Conservation (phyloP, 2,888 invertebrate genomes). For the Rosalia funebris region DNA sequence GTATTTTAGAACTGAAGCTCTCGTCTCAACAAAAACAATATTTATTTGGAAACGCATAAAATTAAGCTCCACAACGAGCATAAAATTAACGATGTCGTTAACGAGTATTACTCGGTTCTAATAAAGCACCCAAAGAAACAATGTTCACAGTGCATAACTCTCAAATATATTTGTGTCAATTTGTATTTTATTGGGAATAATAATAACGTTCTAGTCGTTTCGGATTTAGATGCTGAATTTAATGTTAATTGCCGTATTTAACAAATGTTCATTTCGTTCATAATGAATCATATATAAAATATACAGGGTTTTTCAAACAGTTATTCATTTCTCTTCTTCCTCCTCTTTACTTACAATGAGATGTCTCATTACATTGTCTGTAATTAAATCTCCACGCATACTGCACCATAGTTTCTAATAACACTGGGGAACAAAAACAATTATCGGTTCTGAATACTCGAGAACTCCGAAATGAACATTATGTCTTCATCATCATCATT, state of each 20-base stretch:
- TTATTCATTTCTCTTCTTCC: too few relatives aligned
- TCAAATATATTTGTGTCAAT: slow-evolving; percentile 33
- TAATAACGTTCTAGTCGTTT: not conserved
- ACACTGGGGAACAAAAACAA: too few relatives aligned
- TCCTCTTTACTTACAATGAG: too few relatives aligned
- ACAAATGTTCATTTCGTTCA: not conserved
- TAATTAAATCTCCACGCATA: too few relatives aligned
- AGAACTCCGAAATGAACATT: too few relatives aligned
- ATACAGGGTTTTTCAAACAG: too few relatives aligned
- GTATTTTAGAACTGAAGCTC: slow-evolving; percentile 1
- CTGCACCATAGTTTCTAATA: too few relatives aligned
- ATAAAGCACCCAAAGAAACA: slow-evolving; percentile 32
- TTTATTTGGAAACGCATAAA: slow-evolving; percentile 25
- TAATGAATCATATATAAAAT: too few relatives aligned
- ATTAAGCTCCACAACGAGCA: slow-evolving; percentile 37
- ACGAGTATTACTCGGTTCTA: slow-evolving; percentile 41
- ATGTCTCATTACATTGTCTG: too few relatives aligned
- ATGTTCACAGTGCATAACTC: slow-evolving; percentile 27
- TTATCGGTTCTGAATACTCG: too few relatives aligned
- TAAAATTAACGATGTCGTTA: slow-evolving; percentile 53
- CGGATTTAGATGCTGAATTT: not conserved
- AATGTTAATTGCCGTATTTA: not conserved
- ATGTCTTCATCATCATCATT: too few relatives aligned
- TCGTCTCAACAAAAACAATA: slow-evolving; percentile 10
- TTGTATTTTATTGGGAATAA: slow-evolving; percentile 28